Conservation (phyloP, 2,797 vertebrate species). For the Pangasius djambal region DNA sequence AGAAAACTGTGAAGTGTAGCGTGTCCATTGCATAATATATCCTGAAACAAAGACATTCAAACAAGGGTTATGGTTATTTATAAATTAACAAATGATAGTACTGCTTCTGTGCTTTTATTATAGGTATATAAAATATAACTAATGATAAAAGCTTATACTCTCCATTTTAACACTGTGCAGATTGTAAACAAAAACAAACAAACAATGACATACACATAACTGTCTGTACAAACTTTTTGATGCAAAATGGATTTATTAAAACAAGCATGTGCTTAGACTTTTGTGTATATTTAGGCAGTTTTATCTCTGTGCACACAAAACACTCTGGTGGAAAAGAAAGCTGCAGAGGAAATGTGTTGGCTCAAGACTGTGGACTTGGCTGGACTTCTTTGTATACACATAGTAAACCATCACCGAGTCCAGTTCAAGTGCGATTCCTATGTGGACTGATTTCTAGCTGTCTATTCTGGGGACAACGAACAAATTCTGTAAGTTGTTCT, state of each 20-base stretch:
- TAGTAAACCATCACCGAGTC: not conserved
- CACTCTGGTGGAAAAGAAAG: not conserved
- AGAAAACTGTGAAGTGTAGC: constrained; percentile 82
- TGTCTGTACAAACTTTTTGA: no score
- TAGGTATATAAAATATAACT: not conserved
- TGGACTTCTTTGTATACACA: not conserved
- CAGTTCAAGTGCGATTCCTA: not conserved
- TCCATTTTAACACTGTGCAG: not conserved
- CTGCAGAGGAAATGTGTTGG: not conserved
- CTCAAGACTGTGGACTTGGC: not conserved
- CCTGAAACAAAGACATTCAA: constrained; percentile 71
- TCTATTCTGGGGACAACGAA: no score
- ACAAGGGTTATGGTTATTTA: not conserved
- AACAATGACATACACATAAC: not conserved
- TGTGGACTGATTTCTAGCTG: no score
- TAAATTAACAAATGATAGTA: not conserved
- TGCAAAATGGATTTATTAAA: not conserved
- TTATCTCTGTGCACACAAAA: not conserved
- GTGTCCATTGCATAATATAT: constrained; percentile 81
- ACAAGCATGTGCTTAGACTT: not conserved
- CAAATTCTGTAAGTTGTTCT: no score
- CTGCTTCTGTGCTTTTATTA: not conserved
- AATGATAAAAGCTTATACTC: not conserved
- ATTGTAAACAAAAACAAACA: not conserved
- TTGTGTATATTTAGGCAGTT: not conserved